These are phyloP conservation scores for Lordiphosa clarofinis DNA, from an alignment of 1,140 invertebrate species.

Conservation along the genomic window DNA sequence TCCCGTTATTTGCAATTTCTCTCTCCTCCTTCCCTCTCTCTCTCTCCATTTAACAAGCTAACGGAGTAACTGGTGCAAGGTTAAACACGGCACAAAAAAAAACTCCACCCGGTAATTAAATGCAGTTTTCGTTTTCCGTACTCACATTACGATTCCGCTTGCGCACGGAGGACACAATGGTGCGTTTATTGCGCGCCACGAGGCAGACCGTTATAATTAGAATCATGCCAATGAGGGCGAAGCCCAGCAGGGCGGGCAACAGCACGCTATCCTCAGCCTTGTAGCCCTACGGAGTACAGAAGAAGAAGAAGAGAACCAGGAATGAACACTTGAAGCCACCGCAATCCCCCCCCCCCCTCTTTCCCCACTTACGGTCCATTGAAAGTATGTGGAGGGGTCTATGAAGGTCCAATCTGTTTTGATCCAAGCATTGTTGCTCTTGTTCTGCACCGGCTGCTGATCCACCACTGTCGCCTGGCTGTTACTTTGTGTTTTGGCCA, in stretches of 20 bases:
- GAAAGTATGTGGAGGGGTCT: constrained; percentile 83
- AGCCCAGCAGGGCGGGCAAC: constrained; percentile 69
- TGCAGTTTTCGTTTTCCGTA: constrained; percentile 48
- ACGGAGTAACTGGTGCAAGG: constrained; percentile 32
- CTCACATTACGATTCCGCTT: constrained; percentile 79
- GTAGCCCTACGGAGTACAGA: constrained; percentile 59
- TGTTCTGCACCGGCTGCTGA: constrained; percentile 19
- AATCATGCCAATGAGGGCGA: constrained; percentile 77
- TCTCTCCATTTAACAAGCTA: no score
- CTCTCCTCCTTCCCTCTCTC: no score
- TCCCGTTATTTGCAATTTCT: neutral
- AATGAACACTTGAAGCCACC: no score
- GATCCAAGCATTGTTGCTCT: constrained; percentile 68
- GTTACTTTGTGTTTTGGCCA: constrained; percentile 63
- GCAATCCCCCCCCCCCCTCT: no score
- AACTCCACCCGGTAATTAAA: constrained; percentile 30
- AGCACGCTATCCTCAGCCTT: constrained; percentile 78
- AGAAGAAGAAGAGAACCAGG: neutral
- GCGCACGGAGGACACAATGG: constrained; percentile 74
- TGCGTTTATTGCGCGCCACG: constrained; percentile 78
- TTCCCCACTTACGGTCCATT: constrained; percentile 82
- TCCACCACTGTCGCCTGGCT: constrained; percentile 14
- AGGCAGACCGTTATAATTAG: constrained; percentile 75
- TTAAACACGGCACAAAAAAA: constrained; percentile 6
- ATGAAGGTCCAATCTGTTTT: constrained; percentile 82